These are phyloP conservation scores for Rhagoletis pomonella DNA, from an alignment of 1,140 invertebrate species.

Conservation along the genomic window DNA sequence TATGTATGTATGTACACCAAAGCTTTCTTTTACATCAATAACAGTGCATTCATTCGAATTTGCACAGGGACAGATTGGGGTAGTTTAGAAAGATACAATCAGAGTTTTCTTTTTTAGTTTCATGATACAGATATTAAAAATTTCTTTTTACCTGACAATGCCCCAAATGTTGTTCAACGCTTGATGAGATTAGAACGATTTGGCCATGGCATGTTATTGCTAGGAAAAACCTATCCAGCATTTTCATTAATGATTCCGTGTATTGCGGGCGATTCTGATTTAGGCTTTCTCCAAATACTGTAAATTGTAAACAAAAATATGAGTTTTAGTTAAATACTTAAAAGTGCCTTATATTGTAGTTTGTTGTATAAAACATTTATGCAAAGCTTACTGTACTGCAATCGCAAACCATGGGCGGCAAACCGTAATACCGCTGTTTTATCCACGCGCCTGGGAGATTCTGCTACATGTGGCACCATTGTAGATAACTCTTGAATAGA, in stretches of 20 bases:
- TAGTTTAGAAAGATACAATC: too few relatives aligned
- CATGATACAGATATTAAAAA: too few relatives aligned
- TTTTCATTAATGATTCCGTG: conserved; percentile 74
- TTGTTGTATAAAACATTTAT: too few relatives aligned
- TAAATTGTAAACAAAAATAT: not conserved
- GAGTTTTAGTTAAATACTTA: not conserved
- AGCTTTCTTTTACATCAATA: too few relatives aligned
- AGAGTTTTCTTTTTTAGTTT: too few relatives aligned
- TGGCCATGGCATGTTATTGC: conserved; percentile 87
- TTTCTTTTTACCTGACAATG: conserved; percentile 87
- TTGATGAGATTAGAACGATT: conserved; percentile 90
- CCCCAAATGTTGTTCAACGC: conserved; percentile 87
- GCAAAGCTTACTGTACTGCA: conserved; percentile 67
- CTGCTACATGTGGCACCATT: conserved; percentile 87
- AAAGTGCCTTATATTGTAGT: not conserved
- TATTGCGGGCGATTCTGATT: conserved; percentile 66
- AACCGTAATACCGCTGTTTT: conserved; percentile 92
- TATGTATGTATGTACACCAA: too few relatives aligned
- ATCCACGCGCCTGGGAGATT: conserved; percentile 87
- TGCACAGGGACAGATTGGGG: too few relatives aligned
- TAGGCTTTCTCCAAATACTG: conserved; percentile 76
- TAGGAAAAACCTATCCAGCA: conserved; percentile 83
- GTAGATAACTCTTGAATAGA: conserved; percentile 88
- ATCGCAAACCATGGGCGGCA: conserved; percentile 84
- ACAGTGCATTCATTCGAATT: too few relatives aligned